A percentile compares a stretch with the other conserved stretches of the same genome.
These are phyloP conservation scores for Dunckerocampus dactyliophorus DNA, from an alignment of 2,113 vertebrate genomes.

Conservation along the genomic window DNA sequence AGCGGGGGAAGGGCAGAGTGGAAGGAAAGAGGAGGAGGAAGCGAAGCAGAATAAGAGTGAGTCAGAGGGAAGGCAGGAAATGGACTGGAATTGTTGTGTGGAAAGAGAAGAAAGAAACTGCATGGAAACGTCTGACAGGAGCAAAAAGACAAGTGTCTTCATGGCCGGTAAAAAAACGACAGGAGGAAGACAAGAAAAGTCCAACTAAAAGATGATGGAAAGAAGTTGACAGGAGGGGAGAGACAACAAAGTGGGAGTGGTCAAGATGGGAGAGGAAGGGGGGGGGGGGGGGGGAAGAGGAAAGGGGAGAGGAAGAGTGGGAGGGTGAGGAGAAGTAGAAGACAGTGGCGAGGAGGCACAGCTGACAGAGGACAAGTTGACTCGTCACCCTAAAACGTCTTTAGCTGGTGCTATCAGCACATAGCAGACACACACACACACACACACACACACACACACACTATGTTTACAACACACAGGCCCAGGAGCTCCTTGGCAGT, in stretches of 20 bases:
- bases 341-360: slow-evolving; percentile 5
- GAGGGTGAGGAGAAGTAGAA: background rate
- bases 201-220: background rate
- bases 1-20: background rate
- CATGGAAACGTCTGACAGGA: background rate
- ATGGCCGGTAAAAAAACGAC: no score
- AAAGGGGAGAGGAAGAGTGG: slow-evolving; percentile 18
- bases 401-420: background rate
- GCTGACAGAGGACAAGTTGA: background rate
- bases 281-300: slow-evolving; percentile 24
- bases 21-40: slow-evolving; percentile 5
- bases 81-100: background rate
- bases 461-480: background rate
- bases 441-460: slow-evolving; percentile 4
- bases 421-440: slow-evolving; percentile 25
- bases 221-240: background rate
- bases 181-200: no score
- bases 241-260: background rate
- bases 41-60: background rate
- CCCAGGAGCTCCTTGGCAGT: background rate
- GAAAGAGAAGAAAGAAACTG: background rate
- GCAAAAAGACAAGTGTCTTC: background rate
- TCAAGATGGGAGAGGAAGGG: background rate
- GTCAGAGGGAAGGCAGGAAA: background rate
- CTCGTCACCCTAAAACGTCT: background rate